Evolutionary conservation across 1,140 invertebrate genomes (phyloP), one percentile per base, ranked within the genome.

Genomic region (honey bee (Apis mellifera)): DNA sequence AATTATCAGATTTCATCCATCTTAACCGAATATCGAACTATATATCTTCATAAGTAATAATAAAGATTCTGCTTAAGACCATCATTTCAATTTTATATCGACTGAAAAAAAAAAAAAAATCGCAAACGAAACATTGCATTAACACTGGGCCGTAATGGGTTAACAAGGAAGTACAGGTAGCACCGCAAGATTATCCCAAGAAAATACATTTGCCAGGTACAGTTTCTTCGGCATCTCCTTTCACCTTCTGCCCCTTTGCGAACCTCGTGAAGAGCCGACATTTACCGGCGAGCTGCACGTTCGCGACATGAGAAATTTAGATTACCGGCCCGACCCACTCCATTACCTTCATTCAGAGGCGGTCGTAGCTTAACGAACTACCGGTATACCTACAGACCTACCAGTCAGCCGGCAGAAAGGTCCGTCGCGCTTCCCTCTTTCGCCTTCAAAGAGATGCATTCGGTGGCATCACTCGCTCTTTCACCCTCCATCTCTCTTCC

Each of bases 301-400:
- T 69, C 59, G 52, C 79, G 84, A 85, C 85, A 86, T 84, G 84
- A 89, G 82, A 91, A 88, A 90, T 90, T 90, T 85, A 89, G 87
- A 90, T 90, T 91, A 89, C 87, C 72, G 60, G 75, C 64, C 84
- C 84, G 62, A 76, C 83, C 79, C 83, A 88, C 86, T 87, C 83
- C 83, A 87, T 84, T 87, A 84, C 83, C 84, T 88, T 88, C 78
- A 88, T 88, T 88, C 82, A 86, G 78, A 85, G 80, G 59, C 78
- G 71, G 84, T 74, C 79, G 78, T 77, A 83, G 79, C 76, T 88
- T 88, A 88, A 88, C 86, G 87, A 88, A 88, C 85, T 86, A 75
- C 72, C 82, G 73, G 66, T 87, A 81, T 72, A 80, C 72, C 57
- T 80, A 75, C 76, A 73, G 79, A 86, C 71, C 64, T 54, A 78